Conservation (phyloP, 2,888 invertebrate species). For the Litoditis marina region DNA sequence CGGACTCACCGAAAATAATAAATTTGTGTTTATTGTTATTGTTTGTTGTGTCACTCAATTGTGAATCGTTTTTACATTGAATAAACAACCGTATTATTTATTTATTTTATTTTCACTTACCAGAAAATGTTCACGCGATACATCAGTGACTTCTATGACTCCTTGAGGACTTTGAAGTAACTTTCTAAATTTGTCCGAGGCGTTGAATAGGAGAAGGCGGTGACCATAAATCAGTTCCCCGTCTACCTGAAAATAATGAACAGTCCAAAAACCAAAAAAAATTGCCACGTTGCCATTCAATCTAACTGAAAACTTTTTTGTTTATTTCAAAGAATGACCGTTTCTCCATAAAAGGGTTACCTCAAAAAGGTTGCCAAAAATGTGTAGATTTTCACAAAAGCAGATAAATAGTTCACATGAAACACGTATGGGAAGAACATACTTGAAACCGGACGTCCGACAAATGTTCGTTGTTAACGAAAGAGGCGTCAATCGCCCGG, state of each 20-base stretch:
- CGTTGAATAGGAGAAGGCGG: slow-evolving; percentile 84
- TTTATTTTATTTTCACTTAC: slow-evolving; percentile 65
- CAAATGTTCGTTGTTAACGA: slow-evolving; percentile 87
- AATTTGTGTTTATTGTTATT: no score
- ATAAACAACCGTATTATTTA: no score
- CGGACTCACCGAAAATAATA: no score
- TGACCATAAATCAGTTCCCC: slow-evolving; percentile 87
- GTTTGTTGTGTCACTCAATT: no score
- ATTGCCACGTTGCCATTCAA: no score
- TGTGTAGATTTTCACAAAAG: no score
- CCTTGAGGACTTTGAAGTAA: slow-evolving; percentile 68
- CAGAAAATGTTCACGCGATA: slow-evolving; percentile 87
- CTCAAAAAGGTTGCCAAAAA: no score
- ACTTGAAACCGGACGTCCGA: slow-evolving; percentile 88
- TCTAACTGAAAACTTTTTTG: no score
- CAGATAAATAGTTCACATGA: no score
- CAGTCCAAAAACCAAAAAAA: no score
- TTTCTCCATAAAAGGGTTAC: slow-evolving; percentile 64
- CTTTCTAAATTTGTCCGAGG: slow-evolving; percentile 36
- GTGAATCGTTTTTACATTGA: no score
- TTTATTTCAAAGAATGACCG: neutral
- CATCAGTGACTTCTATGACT: slow-evolving; percentile 80
- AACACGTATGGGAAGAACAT: no score
- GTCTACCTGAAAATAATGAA: slow-evolving; percentile 65
- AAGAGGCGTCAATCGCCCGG: slow-evolving; percentile 73